These are phyloP conservation scores for Rutpela maculata DNA, from an alignment of 2,888 invertebrate species.

Conservation along the genomic window DNA sequence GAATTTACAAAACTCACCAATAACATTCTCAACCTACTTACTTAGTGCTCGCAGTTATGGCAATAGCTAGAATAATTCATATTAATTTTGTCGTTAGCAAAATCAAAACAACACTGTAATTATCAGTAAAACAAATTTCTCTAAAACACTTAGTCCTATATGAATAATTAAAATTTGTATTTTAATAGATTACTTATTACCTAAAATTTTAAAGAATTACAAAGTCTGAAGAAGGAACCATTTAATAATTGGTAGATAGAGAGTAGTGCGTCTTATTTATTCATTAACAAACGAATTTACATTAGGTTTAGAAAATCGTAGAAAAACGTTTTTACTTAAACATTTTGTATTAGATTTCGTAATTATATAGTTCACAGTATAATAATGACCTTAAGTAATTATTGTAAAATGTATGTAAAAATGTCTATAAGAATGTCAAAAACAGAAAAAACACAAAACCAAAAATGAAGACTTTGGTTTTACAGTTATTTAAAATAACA, in stretches of 20 bases:
- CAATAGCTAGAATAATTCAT: not conserved
- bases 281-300: conserved; percentile 16
- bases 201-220: conserved; percentile 15
- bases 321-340: not conserved
- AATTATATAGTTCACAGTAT: not conserved
- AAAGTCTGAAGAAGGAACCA: conserved; percentile 29
- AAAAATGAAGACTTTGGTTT: no score
- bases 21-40: not conserved
- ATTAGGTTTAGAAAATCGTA: conserved; percentile 2
- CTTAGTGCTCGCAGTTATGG: not conserved
- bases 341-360: not conserved
- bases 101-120: not conserved
- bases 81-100: not conserved
- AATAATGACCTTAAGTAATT: not conserved
- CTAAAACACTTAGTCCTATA: not conserved
- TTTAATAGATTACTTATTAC: not conserved
- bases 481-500: no score
- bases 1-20: not conserved
- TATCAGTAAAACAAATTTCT: not conserved
- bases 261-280: conserved; percentile 5
- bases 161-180: not conserved
- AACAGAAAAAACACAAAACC: not conserved
- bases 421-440: not conserved
- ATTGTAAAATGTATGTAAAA: not conserved
- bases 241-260: not conserved